phyloP scores from a whole-genome alignment of 2,888 invertebrate species.

The Polydrusus pterygomalis region DNA sequence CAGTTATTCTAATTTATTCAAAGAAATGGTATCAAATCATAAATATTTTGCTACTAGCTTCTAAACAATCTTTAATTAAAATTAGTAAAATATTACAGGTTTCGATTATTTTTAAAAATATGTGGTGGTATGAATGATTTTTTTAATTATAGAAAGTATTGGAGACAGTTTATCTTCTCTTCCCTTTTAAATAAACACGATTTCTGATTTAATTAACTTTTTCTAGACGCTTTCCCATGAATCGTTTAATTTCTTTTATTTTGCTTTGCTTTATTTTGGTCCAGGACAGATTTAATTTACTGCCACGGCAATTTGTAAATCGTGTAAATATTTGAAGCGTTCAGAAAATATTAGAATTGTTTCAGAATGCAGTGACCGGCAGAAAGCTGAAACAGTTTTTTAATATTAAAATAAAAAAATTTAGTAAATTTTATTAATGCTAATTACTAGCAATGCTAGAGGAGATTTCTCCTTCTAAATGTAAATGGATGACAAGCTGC shows the following conservation, averaged over 20 bases:
- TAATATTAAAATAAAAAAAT: no score
- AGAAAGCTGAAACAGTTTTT: no score
- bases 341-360: not conserved
- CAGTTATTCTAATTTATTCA: no score
- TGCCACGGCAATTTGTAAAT: not conserved
- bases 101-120: no score
- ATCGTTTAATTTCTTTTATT: slow-evolving; percentile 21
- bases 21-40: no score
- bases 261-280: not conserved
- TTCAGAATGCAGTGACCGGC: not conserved
- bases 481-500: no score
- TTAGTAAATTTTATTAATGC: no score
- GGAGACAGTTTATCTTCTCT: not conserved
- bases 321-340: not conserved
- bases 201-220: slow-evolving; percentile 8
- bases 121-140: not conserved
- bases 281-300: slow-evolving; percentile 10
- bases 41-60: no score
- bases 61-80: not conserved
- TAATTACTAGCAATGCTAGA: no score
- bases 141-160: slow-evolving; percentile 9
- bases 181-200: slow-evolving; percentile 6
- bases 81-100: not conserved
- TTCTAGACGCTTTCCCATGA: slow-evolving; percentile 8
- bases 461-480: no score